These are phyloP conservation scores for Aphidoletes aphidimyza DNA, from an alignment of 2,888 invertebrate genomes.

Conservation along the genomic window DNA sequence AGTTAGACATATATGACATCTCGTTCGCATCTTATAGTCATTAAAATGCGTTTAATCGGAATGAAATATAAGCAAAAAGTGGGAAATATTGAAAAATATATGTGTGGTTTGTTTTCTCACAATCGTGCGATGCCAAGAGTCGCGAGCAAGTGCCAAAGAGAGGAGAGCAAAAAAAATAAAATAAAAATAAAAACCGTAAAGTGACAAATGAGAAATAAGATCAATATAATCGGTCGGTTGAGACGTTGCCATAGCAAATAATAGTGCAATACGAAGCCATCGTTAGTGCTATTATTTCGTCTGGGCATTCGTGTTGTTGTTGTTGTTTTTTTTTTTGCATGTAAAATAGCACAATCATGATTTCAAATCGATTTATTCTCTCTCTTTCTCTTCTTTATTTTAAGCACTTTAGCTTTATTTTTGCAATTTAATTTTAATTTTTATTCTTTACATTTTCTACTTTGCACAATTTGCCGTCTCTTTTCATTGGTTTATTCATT, in stretches of 20 bases:
- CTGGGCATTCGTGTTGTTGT: neutral
- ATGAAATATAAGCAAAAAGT: neutral
- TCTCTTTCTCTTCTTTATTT: neutral
- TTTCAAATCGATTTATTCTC: constrained; percentile 35
- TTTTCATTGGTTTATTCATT: too few relatives aligned
- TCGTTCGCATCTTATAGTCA: neutral
- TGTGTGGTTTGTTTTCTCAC: too few relatives aligned
- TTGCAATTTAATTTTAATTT: neutral
- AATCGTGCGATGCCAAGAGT: too few relatives aligned
- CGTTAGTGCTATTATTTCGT: neutral
- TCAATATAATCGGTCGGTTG: constrained; percentile 23
- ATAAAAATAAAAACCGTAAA: neutral
- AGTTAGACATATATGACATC: neutral
- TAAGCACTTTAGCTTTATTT: neutral
- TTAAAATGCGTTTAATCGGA: neutral
- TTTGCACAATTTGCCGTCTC: neutral
- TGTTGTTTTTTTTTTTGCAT: neutral
- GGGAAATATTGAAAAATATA: neutral
- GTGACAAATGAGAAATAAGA: constrained; percentile 17
- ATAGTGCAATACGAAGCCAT: constrained; percentile 2
- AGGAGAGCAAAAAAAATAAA: too few relatives aligned
- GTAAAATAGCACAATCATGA: constrained; percentile 50
- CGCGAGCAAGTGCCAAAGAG: too few relatives aligned
- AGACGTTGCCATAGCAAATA: constrained; percentile 47
- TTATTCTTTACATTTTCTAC: neutral